Conservation (phyloP, 1,140 invertebrate species). For the Lepidurus arcticus region DNA sequence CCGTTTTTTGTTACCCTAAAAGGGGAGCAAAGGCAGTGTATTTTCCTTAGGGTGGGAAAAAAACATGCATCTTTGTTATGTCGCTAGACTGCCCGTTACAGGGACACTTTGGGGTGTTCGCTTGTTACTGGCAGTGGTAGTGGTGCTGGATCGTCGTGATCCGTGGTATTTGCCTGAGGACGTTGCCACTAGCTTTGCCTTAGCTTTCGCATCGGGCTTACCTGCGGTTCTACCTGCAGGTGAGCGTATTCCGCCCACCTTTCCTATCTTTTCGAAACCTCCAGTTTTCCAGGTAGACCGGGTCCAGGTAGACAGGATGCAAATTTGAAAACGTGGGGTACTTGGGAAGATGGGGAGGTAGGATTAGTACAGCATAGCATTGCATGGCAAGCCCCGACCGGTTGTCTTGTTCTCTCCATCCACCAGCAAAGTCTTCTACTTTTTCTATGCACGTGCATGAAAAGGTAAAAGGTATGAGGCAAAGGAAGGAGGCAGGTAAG, state of each 20-base stretch:
- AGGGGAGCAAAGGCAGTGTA: no score
- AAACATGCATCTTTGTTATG: neutral
- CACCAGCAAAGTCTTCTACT: neutral
- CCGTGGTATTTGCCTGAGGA: conserved; percentile 2
- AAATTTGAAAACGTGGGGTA: neutral
- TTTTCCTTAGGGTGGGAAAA: neutral
- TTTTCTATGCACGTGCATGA: conserved; percentile 13
- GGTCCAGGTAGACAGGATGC: conserved; percentile 20
- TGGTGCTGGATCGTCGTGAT: neutral
- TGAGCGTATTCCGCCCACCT: conserved; percentile 7
- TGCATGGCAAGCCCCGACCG: neutral
- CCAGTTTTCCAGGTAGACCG: neutral
- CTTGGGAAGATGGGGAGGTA: conserved; percentile 7
- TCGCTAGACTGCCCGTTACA: neutral
- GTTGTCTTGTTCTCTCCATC: neutral
- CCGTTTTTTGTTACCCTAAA: no score
- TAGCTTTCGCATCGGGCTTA: neutral
- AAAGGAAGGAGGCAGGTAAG: neutral
- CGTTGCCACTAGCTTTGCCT: neutral
- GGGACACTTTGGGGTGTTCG: neutral
- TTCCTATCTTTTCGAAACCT: neutral
- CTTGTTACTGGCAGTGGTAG: conserved; percentile 3
- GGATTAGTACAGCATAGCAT: neutral
- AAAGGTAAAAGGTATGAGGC: neutral
- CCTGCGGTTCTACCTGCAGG: conserved; percentile 12